Evolutionary conservation across 2,888 invertebrate species (phyloP).

Genomic region (Pandemis heparana): DNA sequence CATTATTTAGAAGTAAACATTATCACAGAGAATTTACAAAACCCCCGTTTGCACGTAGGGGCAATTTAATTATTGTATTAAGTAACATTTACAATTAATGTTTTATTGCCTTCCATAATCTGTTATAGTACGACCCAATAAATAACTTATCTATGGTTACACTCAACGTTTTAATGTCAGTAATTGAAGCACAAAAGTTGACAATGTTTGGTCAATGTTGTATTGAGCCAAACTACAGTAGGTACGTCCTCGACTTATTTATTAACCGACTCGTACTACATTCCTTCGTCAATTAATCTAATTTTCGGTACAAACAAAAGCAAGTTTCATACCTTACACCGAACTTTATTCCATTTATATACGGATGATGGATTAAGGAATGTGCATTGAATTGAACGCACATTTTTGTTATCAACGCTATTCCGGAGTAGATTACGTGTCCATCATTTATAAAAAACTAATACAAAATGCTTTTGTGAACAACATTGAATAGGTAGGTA

Average conservation of each 20-base stretch:
- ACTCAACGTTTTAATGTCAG: too few relatives aligned
- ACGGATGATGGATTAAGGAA: slow-evolving; percentile 12
- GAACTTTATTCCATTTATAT: slow-evolving; percentile 8
- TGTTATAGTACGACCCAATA: background rate
- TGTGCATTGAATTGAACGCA: slow-evolving; percentile 1
- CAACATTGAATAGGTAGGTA: background rate
- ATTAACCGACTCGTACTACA: background rate
- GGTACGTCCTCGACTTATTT: background rate
- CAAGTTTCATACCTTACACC: background rate
- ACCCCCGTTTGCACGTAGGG: background rate
- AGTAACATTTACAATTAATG: slow-evolving; percentile 48
- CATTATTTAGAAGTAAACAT: slow-evolving; percentile 49
- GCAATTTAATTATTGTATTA: slow-evolving; percentile 48
- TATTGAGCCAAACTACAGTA: background rate
- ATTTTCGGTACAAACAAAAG: slow-evolving; percentile 6
- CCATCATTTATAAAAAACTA: background rate
- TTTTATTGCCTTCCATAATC: slow-evolving; percentile 46
- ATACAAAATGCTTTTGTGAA: slow-evolving; percentile 3
- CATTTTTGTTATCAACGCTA: background rate
- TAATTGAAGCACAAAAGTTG: too few relatives aligned
- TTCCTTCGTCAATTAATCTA: slow-evolving; percentile 12
- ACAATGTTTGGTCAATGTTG: too few relatives aligned
- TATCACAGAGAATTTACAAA: slow-evolving; percentile 56
- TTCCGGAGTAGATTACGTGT: slow-evolving; percentile 7
- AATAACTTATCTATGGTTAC: background rate